Percentiles rank a stretch among this genome's conserved stretches.
Conservation (phyloP, 1,140 invertebrate genomes). For the Sinonovacula constricta region DNA sequence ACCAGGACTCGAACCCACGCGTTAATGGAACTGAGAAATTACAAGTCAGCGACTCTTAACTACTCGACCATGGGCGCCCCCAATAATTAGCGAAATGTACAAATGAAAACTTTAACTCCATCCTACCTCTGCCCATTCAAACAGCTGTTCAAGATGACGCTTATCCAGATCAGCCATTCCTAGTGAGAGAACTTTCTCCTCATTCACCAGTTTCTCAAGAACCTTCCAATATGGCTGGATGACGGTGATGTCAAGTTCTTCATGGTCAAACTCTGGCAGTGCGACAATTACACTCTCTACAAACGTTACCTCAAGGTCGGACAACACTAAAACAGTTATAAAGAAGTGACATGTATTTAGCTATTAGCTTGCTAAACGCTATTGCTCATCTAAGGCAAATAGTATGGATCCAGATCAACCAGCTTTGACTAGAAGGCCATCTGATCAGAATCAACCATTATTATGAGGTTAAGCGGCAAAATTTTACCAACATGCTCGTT, state of each 20-base stretch:
- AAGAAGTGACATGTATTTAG: no score
- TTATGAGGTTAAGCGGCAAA: no score
- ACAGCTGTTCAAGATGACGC: slow-evolving; percentile 86
- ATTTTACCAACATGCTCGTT: no score
- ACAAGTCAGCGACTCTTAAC: no score
- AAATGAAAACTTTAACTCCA: background rate
- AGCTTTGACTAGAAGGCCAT: no score
- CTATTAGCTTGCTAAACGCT: no score
- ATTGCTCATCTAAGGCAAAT: no score
- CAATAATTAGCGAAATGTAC: background rate
- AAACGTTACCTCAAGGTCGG: slow-evolving; percentile 82
- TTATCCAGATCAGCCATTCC: slow-evolving; percentile 95
- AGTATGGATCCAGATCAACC: no score
- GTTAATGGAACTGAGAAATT: background rate
- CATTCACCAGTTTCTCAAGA: slow-evolving; percentile 85
- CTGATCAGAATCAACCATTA: no score
- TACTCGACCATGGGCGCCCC: no score
- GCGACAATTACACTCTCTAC: slow-evolving; percentile 89
- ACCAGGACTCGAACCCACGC: no score
- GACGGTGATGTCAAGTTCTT: slow-evolving; percentile 79
- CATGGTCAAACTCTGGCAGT: slow-evolving; percentile 81
- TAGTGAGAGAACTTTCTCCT: slow-evolving; percentile 85
- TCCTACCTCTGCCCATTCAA: slow-evolving; percentile 86
- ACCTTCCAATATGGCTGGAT: slow-evolving; percentile 87
- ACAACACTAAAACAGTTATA: slow-evolving; percentile 83